A percentile compares a stretch with the other conserved stretches of the same genome.
Conservation (phyloP, 1,140 invertebrate species). For the Gerris buenoi region DNA sequence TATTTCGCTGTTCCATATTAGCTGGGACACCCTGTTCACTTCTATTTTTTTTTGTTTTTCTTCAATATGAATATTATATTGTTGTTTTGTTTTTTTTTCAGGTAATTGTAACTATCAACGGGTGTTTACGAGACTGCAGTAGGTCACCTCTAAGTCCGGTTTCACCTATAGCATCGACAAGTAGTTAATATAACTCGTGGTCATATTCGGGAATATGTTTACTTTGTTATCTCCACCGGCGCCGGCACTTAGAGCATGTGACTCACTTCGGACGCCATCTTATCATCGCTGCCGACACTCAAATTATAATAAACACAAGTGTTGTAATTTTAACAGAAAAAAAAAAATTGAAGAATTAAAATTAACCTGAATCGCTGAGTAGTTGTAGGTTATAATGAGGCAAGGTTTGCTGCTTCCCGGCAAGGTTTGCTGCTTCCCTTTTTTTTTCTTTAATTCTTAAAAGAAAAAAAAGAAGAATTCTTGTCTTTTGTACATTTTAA, state of each 20-base stretch:
- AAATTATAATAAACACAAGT: slow-evolving; percentile 2
- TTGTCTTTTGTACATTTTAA: too few relatives aligned
- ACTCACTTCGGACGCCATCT: slow-evolving; percentile 4
- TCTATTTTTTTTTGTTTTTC: too few relatives aligned
- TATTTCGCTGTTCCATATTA: too few relatives aligned
- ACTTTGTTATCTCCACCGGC: neutral
- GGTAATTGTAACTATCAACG: slow-evolving; percentile 76
- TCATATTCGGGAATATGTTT: neutral
- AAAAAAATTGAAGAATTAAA: neutral
- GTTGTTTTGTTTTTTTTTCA: too few relatives aligned
- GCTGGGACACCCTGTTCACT: too few relatives aligned
- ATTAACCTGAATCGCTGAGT: slow-evolving; percentile 7
- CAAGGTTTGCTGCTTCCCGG: neutral
- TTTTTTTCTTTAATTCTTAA: too few relatives aligned
- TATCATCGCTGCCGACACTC: slow-evolving; percentile 4
- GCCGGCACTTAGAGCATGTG: too few relatives aligned
- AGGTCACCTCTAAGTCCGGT: slow-evolving; percentile 68
- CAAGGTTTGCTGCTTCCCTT: neutral
- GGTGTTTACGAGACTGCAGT: slow-evolving; percentile 64
- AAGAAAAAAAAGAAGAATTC: too few relatives aligned
- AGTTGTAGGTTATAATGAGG: slow-evolving; percentile 9
- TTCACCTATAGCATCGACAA: slow-evolving; percentile 70
- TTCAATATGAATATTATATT: too few relatives aligned
- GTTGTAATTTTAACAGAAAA: neutral
- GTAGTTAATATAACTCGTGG: slow-evolving; percentile 46